Evolutionary conservation across 2,113 vertebrate species (phyloP).

Genomic region (Hymenochirus boettgeri): DNA sequence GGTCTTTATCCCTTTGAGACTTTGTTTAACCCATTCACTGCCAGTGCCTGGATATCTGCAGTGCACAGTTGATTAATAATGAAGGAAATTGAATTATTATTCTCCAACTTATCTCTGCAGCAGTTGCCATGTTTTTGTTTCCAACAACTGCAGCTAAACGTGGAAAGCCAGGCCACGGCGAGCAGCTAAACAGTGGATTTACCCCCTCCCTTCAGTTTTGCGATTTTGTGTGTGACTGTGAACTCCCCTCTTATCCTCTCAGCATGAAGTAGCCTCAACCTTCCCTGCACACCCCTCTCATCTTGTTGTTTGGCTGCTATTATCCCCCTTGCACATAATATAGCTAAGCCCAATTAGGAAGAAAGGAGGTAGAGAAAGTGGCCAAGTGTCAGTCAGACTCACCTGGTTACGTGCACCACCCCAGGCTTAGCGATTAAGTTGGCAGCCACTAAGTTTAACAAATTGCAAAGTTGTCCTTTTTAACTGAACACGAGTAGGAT

Average conservation of each 20-base stretch:
- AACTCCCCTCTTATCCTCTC: slow-evolving; percentile 9
- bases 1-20: slow-evolving; percentile 11
- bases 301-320: slow-evolving; percentile 11
- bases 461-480: too few species aligned
- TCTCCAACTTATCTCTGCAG: neutral
- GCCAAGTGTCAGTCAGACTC: neutral
- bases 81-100: neutral
- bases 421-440: too few species aligned
- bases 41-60: neutral
- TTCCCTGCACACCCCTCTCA: slow-evolving; percentile 22
- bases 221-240: slow-evolving; percentile 1
- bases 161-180: too few species aligned
- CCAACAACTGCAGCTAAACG: too few species aligned
- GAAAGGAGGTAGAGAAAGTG: slow-evolving; percentile 7
- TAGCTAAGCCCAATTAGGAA: slow-evolving; percentile 29
- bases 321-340: slow-evolving; percentile 16
- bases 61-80: neutral
- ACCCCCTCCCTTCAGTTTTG: too few species aligned
- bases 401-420: too few species aligned
- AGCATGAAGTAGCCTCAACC: slow-evolving; percentile 3
- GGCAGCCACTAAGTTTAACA: too few species aligned
- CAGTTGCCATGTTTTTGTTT: too few species aligned
- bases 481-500: too few species aligned
- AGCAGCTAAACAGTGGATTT: too few species aligned
- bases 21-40: slow-evolving; percentile 25